Percentiles rank a stretch among this genome's conserved stretches.
These are phyloP conservation scores for Ciconia boyciana DNA, from an alignment of 2,113 vertebrate species.

Conservation along the genomic window DNA sequence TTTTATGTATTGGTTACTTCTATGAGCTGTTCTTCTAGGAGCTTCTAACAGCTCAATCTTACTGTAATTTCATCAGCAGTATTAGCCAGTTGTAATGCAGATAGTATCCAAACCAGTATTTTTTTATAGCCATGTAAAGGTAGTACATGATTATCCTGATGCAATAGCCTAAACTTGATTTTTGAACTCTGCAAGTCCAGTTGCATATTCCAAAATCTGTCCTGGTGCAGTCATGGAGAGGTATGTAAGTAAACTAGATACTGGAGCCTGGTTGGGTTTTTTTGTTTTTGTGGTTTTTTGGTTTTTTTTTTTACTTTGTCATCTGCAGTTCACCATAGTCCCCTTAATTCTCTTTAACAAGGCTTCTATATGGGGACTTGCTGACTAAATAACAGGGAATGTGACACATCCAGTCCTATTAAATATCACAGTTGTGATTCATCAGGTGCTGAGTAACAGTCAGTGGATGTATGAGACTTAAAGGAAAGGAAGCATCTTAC, in stretches of 20 bases:
- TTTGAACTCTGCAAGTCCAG: background rate
- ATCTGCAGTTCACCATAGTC: background rate
- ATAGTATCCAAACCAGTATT: background rate
- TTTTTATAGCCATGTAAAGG: background rate
- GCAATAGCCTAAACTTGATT: background rate
- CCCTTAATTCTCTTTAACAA: background rate
- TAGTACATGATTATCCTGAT: background rate
- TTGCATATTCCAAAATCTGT: background rate
- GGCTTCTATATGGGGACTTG: background rate
- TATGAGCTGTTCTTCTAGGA: background rate
- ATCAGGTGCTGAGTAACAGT: constrained; percentile 10
- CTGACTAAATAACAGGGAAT: background rate
- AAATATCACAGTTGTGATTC: constrained; percentile 21
- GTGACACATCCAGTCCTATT: background rate
- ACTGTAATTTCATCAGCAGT: background rate
- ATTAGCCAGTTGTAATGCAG: background rate
- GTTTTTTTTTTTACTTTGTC: background rate
- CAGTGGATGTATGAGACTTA: background rate
- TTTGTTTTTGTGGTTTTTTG: no score
- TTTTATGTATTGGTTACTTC: background rate
- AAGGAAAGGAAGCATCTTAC: background rate
- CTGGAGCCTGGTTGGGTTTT: background rate
- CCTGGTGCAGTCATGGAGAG: background rate
- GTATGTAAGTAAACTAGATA: background rate
- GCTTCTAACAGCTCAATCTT: background rate